phyloP scores from a whole-genome alignment of 2,113 vertebrate species.

The Mystacornis crossleyi region DNA sequence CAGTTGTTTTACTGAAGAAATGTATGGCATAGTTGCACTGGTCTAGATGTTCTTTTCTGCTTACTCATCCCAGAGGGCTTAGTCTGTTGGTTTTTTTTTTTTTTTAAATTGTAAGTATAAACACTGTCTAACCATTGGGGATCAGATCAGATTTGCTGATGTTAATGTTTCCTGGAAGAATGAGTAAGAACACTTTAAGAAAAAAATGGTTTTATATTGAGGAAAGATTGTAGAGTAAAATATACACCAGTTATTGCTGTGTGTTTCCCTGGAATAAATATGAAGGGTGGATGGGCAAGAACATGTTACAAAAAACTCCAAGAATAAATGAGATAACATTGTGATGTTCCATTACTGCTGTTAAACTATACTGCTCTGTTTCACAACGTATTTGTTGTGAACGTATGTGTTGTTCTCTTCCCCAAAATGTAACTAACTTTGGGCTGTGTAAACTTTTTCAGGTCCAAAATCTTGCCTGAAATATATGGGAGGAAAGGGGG shows the following conservation, averaged over 20 bases:
- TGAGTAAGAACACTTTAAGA: background rate
- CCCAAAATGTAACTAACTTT: background rate
- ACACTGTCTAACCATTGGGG: background rate
- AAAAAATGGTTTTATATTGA: background rate
- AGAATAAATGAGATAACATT: background rate
- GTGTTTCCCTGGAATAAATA: background rate
- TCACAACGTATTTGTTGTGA: background rate
- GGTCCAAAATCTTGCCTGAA: background rate
- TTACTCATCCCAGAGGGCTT: conserved; percentile 12
- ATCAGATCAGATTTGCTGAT: background rate
- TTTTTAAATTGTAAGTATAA: background rate
- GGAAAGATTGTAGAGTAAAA: background rate
- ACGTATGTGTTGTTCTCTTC: background rate
- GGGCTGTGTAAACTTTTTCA: background rate
- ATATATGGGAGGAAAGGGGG: rapidly evolving
- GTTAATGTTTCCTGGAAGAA: background rate
- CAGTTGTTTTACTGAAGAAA: background rate
- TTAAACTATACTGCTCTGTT: background rate
- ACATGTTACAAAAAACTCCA: background rate
- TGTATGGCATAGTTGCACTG: background rate
- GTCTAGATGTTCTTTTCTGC: background rate
- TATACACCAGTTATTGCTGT: background rate
- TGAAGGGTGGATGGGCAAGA: background rate
- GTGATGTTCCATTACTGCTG: background rate
- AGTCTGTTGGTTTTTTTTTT: background rate